Conservation (phyloP, 2,113 vertebrate species). For the Sinocyclocheilus anophthalmus region DNA sequence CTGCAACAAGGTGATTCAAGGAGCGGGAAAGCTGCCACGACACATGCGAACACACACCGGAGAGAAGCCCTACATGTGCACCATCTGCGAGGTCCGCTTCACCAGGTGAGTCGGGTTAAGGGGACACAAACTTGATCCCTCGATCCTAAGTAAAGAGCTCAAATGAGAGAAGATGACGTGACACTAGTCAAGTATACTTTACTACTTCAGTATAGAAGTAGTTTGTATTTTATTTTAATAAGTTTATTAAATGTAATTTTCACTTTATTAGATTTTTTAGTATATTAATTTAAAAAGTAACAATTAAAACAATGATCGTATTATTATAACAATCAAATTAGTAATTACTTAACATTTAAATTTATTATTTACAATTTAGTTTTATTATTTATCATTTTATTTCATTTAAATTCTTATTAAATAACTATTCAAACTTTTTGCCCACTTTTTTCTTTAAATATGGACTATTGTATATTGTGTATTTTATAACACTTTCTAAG, state of each 20-base stretch:
- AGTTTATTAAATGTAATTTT: too few relatives aligned
- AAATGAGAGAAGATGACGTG: neutral
- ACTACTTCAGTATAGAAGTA: neutral
- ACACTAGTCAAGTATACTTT: neutral
- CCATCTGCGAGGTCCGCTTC: constrained; percentile 97
- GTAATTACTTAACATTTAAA: neutral
- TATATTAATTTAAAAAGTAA: too few relatives aligned
- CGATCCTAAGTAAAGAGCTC: neutral
- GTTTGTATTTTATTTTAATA: too few relatives aligned
- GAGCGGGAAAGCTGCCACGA: constrained; percentile 93
- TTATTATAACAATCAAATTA: neutral
- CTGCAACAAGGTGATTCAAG: constrained; percentile 99
- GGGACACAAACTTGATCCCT: neutral
- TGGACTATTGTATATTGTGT: neutral
- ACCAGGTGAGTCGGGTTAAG: constrained; percentile 84
- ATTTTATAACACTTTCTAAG: neutral
- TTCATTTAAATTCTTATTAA: neutral
- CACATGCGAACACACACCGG: constrained; percentile 98
- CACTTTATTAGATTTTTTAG: too few relatives aligned
- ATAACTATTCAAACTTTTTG: neutral
- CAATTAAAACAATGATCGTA: too few relatives aligned
- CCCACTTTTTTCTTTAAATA: neutral
- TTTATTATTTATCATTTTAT: neutral
- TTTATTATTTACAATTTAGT: neutral
- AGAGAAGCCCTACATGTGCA: constrained; percentile 99